Percentiles rank a stretch among this genome's conserved stretches.
These are phyloP conservation scores for Peromyscus melanophrys DNA, from an alignment of 2,797 vertebrate genomes.

Conservation along the genomic window DNA sequence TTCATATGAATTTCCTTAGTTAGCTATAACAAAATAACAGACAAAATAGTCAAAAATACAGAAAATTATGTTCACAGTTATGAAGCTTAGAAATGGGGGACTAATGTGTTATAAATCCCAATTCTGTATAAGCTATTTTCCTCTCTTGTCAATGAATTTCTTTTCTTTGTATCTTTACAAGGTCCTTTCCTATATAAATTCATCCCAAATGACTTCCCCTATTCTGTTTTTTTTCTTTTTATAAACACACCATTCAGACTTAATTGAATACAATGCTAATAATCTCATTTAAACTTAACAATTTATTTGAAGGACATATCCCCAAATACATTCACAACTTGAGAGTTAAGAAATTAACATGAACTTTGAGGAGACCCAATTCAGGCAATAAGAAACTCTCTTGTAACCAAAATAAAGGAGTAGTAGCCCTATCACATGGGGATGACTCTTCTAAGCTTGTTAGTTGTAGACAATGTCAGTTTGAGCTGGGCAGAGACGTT, in stretches of 20 bases:
- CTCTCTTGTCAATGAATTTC: neutral
- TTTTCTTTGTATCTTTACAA: neutral
- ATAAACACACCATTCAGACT: neutral
- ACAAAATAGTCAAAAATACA: neutral
- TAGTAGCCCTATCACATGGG: neutral
- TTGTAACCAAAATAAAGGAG: neutral
- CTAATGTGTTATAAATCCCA: neutral
- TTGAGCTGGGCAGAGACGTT: neutral
- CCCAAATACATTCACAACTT: neutral
- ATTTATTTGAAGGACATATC: neutral
- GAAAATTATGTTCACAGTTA: neutral
- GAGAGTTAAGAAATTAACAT: neutral
- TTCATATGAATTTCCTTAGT: neutral
- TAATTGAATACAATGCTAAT: neutral
- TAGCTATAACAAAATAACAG: neutral
- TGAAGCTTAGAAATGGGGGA: neutral
- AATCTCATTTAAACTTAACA: neutral
- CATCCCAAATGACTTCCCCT: neutral
- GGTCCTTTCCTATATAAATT: neutral
- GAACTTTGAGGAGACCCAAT: neutral
- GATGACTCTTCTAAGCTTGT: neutral
- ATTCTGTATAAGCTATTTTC: neutral
- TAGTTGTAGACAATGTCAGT: neutral
- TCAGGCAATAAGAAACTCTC: neutral
- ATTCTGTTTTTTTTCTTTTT: neutral